Conservation (phyloP, 2,888 invertebrate genomes). For the Rotaria socialis region DNA sequence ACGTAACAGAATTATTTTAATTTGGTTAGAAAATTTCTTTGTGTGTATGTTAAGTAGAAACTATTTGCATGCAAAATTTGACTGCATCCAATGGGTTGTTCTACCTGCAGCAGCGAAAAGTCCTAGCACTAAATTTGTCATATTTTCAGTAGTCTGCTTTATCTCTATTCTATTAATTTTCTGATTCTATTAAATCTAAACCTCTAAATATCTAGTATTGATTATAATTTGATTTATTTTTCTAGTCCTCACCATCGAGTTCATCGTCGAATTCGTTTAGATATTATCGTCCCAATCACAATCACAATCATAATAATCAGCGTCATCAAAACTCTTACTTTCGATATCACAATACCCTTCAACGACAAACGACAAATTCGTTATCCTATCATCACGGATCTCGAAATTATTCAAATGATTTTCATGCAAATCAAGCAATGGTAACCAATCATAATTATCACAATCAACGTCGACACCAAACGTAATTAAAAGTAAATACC, state of each 20-base stretch:
- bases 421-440: not conserved
- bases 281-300: not conserved
- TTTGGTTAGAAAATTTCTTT: no score
- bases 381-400: not conserved
- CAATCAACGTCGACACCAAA: not conserved
- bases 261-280: not conserved
- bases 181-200: no score
- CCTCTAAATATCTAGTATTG: no score
- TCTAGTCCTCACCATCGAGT: not conserved
- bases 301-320: not conserved
- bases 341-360: not conserved
- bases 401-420: not conserved
- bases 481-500: not conserved
- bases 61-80: no score
- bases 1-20: no score
- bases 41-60: no score
- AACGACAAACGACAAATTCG: not conserved
- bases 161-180: no score
- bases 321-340: not conserved
- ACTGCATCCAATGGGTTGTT: no score
- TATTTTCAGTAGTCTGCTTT: no score
- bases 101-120: no score
- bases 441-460: not conserved
- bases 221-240: not conserved
- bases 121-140: no score